phyloP scores from a whole-genome alignment of 2,113 vertebrate species.

The Ptychochromis oligacanthus region DNA sequence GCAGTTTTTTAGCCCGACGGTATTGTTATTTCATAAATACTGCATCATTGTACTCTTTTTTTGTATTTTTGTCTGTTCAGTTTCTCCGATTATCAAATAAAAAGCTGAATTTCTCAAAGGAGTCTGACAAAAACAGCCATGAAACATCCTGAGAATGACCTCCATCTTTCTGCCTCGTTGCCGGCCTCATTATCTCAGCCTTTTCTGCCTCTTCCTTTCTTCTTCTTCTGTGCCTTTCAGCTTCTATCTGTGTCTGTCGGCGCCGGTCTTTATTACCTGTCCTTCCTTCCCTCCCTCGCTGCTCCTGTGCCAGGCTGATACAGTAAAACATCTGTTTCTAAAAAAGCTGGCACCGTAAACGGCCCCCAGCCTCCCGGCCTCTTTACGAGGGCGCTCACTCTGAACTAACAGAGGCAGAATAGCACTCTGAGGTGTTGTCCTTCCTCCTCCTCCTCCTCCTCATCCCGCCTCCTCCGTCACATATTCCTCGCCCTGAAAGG shows the following conservation, averaged over 20 bases:
- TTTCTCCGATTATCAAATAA: background rate
- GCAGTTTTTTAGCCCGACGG: background rate
- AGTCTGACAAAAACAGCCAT: background rate
- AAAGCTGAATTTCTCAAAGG: background rate
- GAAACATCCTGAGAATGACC: background rate
- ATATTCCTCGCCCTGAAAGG: background rate
- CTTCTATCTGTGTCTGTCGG: constrained; percentile 18
- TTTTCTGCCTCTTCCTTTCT: background rate
- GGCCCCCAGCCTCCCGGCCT: constrained; percentile 17
- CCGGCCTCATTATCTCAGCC: background rate
- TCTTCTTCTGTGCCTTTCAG: background rate
- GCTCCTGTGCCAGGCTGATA: constrained; percentile 15
- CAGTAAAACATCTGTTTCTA: constrained; percentile 68
- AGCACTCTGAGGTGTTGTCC: constrained; percentile 50
- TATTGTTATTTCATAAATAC: background rate
- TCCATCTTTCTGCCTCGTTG: background rate
- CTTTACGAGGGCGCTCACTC: constrained; percentile 44
- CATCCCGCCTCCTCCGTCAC: background rate
- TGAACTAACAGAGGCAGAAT: constrained; percentile 57
- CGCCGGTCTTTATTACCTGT: constrained; percentile 10
- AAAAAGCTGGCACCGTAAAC: constrained; percentile 40
- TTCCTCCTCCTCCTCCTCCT: background rate
- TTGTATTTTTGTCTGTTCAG: background rate
- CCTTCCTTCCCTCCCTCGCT: background rate
- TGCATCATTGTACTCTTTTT: background rate